Base-by-base conservation (phyloP, 2,113 vertebrate species). In the Brienomyrus longianalis region DNA sequence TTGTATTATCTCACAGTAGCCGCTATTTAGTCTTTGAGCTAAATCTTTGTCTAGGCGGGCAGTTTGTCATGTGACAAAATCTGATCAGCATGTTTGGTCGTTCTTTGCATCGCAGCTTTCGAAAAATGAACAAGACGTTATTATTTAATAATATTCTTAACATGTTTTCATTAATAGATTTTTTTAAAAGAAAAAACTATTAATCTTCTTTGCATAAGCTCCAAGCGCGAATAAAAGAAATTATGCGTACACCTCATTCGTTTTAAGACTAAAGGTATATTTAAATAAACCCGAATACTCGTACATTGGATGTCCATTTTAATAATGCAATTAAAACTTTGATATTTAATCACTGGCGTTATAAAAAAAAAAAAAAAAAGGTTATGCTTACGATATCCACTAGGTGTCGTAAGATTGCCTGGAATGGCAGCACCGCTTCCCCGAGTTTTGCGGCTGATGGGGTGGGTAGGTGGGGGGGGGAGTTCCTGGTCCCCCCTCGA, bases 401-500 rank as follows among this genome's bases (percentile, higher is more conserved):
- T 89, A n/a, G 94, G 93, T 89, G 92, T 45, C 92, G 94, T 92
- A 88, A 56, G 90, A 31, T 90, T 45, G 91, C 90, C 39, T 91
- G 91, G 92, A 93, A 93, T 83, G 7, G 39, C 92, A 92, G 0
- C 86, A n/a, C 50, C 47, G 17, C 43, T 43, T n/a, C 9, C 1
- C 88, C 87, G 88, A 90, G 89, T 62, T 90, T 92, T 87, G 88
- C 80, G 90, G 87, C 89, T 90, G 92, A 54, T 91, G 89, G 91
- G 92, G 90, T 85, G 39, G 88, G 91, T 90, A 56, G 19, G 54
- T 92, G 86, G 92, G 93, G 95, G 94, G 94, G 93, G 93, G 6
- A 21, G 93, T 92, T 91, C 90, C 86, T 89, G 90, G 54, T 89
- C 89, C 91, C 91, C 93, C 91, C 93, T 93, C 77, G 83, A 91